Evolutionary conservation across 2,113 vertebrate species (phyloP).

Genomic region (Rhizomys pruinosus): DNA sequence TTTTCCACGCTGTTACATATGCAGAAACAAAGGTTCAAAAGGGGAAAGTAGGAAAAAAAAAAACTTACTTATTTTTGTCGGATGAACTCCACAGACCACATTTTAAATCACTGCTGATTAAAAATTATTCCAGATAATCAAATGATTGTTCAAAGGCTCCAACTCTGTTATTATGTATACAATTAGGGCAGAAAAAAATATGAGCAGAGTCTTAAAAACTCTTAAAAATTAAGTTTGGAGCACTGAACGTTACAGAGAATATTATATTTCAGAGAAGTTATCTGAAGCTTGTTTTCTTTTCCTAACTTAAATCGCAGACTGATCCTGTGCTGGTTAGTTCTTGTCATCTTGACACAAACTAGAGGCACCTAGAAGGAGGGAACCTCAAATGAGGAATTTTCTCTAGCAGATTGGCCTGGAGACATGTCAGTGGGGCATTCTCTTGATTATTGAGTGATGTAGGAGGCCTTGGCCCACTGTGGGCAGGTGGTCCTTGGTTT

Average conservation of each 20-base stretch:
- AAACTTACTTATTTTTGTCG: neutral
- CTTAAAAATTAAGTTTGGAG: neutral
- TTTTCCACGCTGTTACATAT: neutral
- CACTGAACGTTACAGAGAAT: constrained; percentile 9
- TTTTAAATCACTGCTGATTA: neutral
- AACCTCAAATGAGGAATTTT: no score
- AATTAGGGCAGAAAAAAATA: neutral
- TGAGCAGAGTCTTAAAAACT: neutral
- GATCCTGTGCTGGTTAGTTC: no score
- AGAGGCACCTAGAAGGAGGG: no score
- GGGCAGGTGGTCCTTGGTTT: no score
- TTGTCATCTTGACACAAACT: no score
- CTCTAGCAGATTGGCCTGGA: no score
- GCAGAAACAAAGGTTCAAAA: neutral
- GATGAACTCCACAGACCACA: neutral
- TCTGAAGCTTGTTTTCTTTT: constrained; percentile 13
- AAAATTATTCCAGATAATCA: neutral
- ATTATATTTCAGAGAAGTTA: neutral
- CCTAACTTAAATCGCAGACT: neutral
- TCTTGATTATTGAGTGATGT: no score
- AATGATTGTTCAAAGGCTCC: neutral
- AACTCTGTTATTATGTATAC: neutral
- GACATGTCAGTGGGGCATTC: no score
- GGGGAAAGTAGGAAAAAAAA: neutral
- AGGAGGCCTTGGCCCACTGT: no score